Evolutionary conservation across 2,113 vertebrate genomes (phyloP), one percentile per base, ranked within the genome.

Genomic region (Baryphthengus martii): DNA sequence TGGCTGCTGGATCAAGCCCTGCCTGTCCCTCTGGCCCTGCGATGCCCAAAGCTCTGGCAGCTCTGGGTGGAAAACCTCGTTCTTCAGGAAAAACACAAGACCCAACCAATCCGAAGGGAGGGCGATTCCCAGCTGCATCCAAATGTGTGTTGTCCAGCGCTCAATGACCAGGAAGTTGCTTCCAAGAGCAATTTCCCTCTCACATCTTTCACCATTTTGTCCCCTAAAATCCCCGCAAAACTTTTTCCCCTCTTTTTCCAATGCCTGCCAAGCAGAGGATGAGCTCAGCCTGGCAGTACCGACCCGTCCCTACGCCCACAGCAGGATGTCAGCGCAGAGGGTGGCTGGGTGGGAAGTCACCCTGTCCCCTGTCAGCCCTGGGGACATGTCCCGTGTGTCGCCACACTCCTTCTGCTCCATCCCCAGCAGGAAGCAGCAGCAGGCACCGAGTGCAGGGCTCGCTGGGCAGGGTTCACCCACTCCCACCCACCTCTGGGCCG

Each of bases 281-380:
- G n/a, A n/a, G n/a, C n/a, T n/a, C n/a, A n/a, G n/a, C n/a, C n/a
- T n/a, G n/a, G n/a, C n/a, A n/a, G n/a, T n/a, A n/a, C n/a, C n/a
- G 1, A 9, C 17, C 25, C 4, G 7, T 33, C 55, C 56, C 12
- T 3, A 2, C 0, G 1, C 53, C 75, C 28, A 3, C 3, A 1
- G 80, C 17, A 15, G 25, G 40, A 35, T 14, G 2, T 24, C 73
- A 39, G 31, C 29, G 12, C 1, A 2, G 37, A 55, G 42, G 18
- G 49, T 18, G 39, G 52, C 45, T 23, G 39, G 33, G 82, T 3
- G 4, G 52, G 67, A 16, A 7, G 59, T 6, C 52, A 47, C 61
- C 68, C 75, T 17, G 13, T 62, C 24, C 71, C 55, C n/a, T n/a
- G n/a, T n/a, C 15, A 11, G 31, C 5, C 2, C 53, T 17, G 39